These are phyloP conservation scores for Scaptomyza pallida DNA, from an alignment of 1,140 invertebrate species.

Conservation along the genomic window DNA sequence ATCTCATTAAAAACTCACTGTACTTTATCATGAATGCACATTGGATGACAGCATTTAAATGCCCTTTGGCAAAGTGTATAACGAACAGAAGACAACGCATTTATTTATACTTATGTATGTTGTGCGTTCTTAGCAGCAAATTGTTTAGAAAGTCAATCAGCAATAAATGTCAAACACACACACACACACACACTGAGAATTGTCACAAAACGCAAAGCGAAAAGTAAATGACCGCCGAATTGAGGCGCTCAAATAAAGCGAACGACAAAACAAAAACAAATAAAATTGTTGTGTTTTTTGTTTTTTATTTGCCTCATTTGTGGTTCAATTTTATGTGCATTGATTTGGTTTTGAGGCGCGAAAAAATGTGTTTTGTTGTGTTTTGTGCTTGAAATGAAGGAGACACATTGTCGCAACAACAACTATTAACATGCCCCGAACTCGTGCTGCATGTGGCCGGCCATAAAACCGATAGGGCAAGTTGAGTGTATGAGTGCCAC, in stretches of 20 bases:
- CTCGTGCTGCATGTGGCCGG: conserved; percentile 11
- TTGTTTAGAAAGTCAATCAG: conserved; percentile 73
- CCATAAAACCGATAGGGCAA: conserved; percentile 10
- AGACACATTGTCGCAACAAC: conserved; percentile 4
- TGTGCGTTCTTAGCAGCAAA: conserved; percentile 12
- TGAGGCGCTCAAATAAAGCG: conserved; percentile 15
- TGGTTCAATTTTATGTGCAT: conserved; percentile 26
- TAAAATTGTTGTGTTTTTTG: conserved; percentile 6
- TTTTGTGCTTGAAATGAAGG: background rate
- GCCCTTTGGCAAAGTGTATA: background rate
- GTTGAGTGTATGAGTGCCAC: conserved; percentile 1
- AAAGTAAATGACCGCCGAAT: conserved; percentile 71
- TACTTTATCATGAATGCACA: background rate
- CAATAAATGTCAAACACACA: conserved; percentile 45
- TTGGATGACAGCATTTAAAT: background rate
- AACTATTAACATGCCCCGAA: conserved; percentile 1
- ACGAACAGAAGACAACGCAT: background rate
- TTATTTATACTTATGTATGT: conserved; percentile 14
- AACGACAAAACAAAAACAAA: conserved; percentile 18
- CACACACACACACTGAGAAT: conserved; percentile 37
- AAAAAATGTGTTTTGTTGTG: conserved; percentile 20
- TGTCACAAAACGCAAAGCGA: conserved; percentile 55
- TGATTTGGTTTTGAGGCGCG: conserved; percentile 19
- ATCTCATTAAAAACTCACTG: background rate
- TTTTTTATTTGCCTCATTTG: conserved; percentile 8